Evolutionary conservation across 2,888 invertebrate species (phyloP).

Genomic region (Allolobophora icterica): DNA sequence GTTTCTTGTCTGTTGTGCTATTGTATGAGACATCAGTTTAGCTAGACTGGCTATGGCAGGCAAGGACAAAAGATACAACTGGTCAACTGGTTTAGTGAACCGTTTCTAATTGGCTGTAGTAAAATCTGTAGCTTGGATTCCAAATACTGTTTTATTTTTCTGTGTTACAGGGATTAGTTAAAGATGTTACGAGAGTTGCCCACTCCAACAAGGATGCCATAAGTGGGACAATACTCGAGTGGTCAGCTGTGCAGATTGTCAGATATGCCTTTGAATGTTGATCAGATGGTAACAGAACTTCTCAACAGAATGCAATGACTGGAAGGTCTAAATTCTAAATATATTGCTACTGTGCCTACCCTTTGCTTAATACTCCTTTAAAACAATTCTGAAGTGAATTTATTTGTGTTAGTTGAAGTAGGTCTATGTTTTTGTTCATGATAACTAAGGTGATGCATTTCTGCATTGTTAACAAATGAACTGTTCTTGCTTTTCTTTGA

Average conservation of each 20-base stretch:
- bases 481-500: no score
- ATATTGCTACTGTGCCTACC: no score
- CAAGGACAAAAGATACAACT: no score
- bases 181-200: conserved; percentile 70
- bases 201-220: conserved; percentile 69
- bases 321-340: background rate
- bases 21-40: no score
- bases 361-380: no score
- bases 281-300: background rate
- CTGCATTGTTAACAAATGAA: no score
- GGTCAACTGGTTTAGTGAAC: background rate
- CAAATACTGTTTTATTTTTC: background rate
- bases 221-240: conserved; percentile 67
- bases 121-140: background rate
- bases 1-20: no score
- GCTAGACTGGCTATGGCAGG: no score
- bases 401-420: no score
- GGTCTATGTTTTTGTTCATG: no score
- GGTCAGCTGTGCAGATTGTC: conserved; percentile 71
- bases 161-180: conserved; percentile 50
- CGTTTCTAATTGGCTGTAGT: background rate
- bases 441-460: no score
- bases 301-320: background rate
- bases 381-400: no score
- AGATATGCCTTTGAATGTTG: background rate